Evolutionary conservation across 2,113 vertebrate species (phyloP).

Genomic region (Shinisaurus crocodilurus): DNA sequence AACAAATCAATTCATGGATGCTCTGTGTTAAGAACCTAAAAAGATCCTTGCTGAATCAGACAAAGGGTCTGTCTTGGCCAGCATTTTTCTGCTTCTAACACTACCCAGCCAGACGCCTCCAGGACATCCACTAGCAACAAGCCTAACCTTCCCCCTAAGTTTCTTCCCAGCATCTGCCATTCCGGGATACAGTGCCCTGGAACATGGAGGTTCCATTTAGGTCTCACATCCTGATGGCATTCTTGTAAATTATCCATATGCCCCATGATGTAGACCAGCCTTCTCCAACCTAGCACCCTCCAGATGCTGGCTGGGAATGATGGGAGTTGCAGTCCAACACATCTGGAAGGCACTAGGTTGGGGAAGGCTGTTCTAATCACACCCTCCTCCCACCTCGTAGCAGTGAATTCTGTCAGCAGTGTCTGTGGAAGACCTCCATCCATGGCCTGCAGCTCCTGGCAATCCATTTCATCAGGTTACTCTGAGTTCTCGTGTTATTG

Average conservation of each 20-base stretch:
- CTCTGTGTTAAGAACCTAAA: not conserved
- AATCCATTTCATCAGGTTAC: no score
- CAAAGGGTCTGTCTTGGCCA: not conserved
- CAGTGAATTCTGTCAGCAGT: no score
- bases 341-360: not conserved
- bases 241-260: not conserved
- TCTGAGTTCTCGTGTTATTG: no score
- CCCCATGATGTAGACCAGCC: not conserved
- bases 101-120: not conserved
- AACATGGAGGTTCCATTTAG: not conserved
- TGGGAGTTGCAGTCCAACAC: not conserved
- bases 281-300: not conserved
- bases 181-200: not conserved
- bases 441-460: no score
- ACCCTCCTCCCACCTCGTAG: no score
- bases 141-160: no score
- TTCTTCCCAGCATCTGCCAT: not conserved
- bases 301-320: not conserved
- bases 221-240: not conserved
- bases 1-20: not conserved
- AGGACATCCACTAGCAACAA: not conserved
- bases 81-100: not conserved
- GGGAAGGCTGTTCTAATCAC: no score
- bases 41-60: not conserved
- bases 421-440: no score